Evolutionary conservation across 64 coral and sea anemone genomes (phyloP), one percentile per base, ranked within the genome.

Genomic region (Trachythela sp.): DNA sequence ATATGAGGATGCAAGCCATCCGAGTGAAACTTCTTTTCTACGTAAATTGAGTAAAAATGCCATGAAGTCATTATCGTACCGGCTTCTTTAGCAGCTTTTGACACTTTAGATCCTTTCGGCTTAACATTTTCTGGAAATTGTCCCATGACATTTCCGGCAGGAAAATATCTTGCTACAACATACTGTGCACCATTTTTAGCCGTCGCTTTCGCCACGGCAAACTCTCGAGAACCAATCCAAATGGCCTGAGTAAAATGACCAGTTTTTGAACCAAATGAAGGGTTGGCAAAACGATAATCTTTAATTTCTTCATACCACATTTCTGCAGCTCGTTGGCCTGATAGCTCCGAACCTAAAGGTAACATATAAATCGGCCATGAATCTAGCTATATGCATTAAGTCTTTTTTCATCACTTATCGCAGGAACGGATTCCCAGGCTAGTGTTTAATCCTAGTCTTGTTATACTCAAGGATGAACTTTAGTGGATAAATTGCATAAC

Each of bases 241-340:
- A 99, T 86, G 4, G 95, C 93, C 32, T 99, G 96, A 22, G 96
- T 99, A 42, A 99, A 99, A 75, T 99, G 96, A 13, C 96, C 96
- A 14, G 96, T 99, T 6, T 91, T 91, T 0, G 96, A 93, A 4
- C 91, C 80, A 54, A 99, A 99, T 14, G 91, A 88, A 0, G 96
- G 96, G 54, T 95, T 99, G 27, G 83, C 88, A 86, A 93, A 99
- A 41, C 67, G 88, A 41, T 99, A 99, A 83, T 99, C 92, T 48
- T 95, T 94, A 36, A 99, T 93, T 87, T 99, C 96, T 39, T 99
- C 96, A 22, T 99, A 99, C 96, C 96, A 99, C 96, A 99, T 99
- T 77, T 99, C 96, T 15, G 92, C 87, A 0, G 96, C 70, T 38
- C 96, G 83, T 29, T 93, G 91, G 18, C 96, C 96, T 30, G 93